Evolutionary conservation across 1,140 invertebrate species (phyloP).

Genomic region (Drosophila melanica): DNA sequence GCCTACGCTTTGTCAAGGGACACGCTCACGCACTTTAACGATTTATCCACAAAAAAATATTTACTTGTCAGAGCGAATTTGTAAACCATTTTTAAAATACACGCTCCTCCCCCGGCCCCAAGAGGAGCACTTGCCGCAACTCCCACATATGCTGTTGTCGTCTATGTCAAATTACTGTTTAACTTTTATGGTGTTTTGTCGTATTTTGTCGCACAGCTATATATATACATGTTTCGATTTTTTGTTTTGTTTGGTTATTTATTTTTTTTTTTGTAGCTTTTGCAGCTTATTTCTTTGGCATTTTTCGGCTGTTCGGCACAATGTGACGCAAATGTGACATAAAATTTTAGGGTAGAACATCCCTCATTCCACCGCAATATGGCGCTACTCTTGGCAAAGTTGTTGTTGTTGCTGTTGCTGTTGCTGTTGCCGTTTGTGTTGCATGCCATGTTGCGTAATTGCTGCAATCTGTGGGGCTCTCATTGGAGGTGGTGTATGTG

Average conservation of each 20-base stretch:
- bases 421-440: slow-evolving; percentile 41
- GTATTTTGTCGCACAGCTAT: slow-evolving; percentile 70
- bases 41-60: slow-evolving; percentile 71
- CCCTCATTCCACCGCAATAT: slow-evolving; percentile 55
- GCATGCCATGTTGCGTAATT: slow-evolving; percentile 77
- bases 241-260: slow-evolving; percentile 35
- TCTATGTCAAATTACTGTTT: slow-evolving; percentile 76
- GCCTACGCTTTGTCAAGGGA: slow-evolving; percentile 40
- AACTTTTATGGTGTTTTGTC: slow-evolving; percentile 78
- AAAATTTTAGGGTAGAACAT: slow-evolving; percentile 57
- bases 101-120: not conserved
- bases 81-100: slow-evolving; percentile 57
- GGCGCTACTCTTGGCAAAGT: slow-evolving; percentile 63
- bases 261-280: slow-evolving; percentile 52
- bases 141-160: slow-evolving; percentile 66
- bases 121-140: slow-evolving; percentile 1
- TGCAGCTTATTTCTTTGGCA: slow-evolving; percentile 77
- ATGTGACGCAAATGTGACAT: slow-evolving; percentile 79
- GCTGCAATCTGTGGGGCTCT: slow-evolving; percentile 67
- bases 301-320: slow-evolving; percentile 71
- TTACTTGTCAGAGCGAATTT: slow-evolving; percentile 52
- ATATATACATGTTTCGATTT: slow-evolving; percentile 8
- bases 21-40: slow-evolving; percentile 62
- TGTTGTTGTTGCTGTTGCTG: slow-evolving; percentile 32
- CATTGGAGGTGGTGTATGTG: slow-evolving; percentile 41